A percentile compares a stretch with the other conserved stretches of the same genome.
These are phyloP conservation scores for Perca fluviatilis DNA, from an alignment of 2,113 vertebrate species.

Conservation along the genomic window DNA sequence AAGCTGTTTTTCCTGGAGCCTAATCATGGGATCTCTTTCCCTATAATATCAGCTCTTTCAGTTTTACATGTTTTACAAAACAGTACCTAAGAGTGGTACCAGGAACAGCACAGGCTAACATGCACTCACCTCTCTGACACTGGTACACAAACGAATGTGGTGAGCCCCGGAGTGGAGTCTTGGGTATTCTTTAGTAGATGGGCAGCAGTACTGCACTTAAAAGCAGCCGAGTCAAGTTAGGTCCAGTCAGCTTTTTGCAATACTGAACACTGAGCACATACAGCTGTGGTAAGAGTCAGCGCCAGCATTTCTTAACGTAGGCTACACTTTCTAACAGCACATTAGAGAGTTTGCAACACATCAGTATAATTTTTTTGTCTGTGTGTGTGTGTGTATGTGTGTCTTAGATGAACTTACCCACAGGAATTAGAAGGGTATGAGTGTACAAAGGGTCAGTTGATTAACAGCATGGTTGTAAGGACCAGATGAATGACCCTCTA, in stretches of 20 bases:
- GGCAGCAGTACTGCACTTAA: neutral
- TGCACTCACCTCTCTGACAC: neutral
- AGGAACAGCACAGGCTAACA: neutral
- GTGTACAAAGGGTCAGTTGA: neutral
- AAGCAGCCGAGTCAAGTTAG: neutral
- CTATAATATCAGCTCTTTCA: neutral
- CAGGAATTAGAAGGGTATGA: neutral
- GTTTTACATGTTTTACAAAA: neutral
- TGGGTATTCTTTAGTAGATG: too few species aligned
- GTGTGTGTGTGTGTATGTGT: too few species aligned
- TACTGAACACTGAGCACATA: neutral
- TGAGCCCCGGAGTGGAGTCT: neutral
- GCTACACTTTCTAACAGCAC: too few species aligned
- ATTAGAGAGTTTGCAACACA: too few species aligned
- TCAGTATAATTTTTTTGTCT: neutral
- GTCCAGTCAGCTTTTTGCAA: neutral
- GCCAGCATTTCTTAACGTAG: too few species aligned
- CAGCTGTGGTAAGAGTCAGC: too few species aligned
- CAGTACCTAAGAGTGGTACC: neutral
- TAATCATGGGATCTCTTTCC: too few species aligned
- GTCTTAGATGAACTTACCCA: too few species aligned
- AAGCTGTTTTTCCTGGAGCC: neutral
- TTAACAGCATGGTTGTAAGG: neutral
- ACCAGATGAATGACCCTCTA: neutral
- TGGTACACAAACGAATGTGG: neutral